These are phyloP conservation scores for Drosophila formosana DNA, from an alignment of 2,888 invertebrate genomes.

Conservation along the genomic window DNA sequence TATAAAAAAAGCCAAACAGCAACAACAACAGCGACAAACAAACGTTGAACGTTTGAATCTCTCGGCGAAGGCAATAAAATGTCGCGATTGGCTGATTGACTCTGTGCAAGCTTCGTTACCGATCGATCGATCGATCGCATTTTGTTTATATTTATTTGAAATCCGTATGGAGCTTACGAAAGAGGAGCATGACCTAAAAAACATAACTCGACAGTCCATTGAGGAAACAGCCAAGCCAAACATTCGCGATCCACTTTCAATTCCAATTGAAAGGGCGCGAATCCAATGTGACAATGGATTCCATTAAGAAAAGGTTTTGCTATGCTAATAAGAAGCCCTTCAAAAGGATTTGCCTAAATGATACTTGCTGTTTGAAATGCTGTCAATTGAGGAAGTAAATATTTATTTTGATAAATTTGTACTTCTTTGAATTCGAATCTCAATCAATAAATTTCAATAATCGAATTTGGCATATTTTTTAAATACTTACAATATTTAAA, in stretches of 20 bases:
- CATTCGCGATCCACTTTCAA: constrained; percentile 7
- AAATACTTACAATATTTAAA: too few relatives aligned
- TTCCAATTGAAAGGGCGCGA: constrained; percentile 3
- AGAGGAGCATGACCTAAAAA: constrained; percentile 68
- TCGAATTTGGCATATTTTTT: too few relatives aligned
- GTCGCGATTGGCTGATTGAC: constrained; percentile 77
- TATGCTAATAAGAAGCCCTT: neutral
- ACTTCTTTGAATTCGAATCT: too few relatives aligned
- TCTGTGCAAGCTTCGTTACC: constrained; percentile 29
- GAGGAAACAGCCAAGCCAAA: constrained; percentile 2
- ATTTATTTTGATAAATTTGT: too few relatives aligned
- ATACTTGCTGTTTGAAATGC: neutral
- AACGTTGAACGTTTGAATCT: constrained; percentile 16
- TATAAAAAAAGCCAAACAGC: constrained; percentile 55
- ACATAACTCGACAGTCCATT: constrained; percentile 14
- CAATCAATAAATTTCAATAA: too few relatives aligned
- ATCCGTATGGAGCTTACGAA: constrained; percentile 35
- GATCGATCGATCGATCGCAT: constrained; percentile 21
- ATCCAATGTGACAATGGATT: neutral
- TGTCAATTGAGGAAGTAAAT: too few relatives aligned
- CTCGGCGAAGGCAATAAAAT: constrained; percentile 62
- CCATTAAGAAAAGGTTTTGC: neutral
- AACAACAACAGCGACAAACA: constrained; percentile 8
- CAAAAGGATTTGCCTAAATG: neutral
- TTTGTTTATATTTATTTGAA: constrained; percentile 40